These are phyloP conservation scores for Apocrypta bakeri DNA, from an alignment of 1,140 invertebrate genomes.

Conservation along the genomic window DNA sequence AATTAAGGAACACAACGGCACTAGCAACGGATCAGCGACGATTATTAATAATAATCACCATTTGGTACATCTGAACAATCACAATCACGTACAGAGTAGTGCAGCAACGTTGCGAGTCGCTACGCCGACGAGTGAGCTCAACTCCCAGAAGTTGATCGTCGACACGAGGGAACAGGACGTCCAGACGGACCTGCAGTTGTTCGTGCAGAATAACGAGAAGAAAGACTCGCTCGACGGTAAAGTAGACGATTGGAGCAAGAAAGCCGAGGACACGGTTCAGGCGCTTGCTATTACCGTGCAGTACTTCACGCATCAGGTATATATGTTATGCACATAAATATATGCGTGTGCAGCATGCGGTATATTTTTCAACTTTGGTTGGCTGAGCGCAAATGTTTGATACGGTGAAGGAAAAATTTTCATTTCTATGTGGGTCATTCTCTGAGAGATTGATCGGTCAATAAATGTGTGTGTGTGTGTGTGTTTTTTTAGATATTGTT, in stretches of 20 bases:
- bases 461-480: too few relatives aligned
- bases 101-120: background rate
- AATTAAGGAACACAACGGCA: slow-evolving; percentile 5
- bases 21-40: background rate
- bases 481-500: too few relatives aligned
- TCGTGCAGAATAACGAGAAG: background rate
- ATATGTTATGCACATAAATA: too few relatives aligned
- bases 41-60: slow-evolving; percentile 5
- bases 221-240: background rate
- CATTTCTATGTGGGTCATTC: too few relatives aligned
- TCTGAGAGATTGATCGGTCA: too few relatives aligned
- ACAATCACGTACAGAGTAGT: background rate
- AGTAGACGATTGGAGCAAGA: background rate
- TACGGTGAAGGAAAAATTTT: too few relatives aligned
- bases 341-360: slow-evolving; percentile 61
- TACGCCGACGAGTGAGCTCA: background rate
- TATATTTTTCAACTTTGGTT: too few relatives aligned
- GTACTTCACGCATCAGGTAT: slow-evolving; percentile 81
- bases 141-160: background rate
- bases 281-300: slow-evolving; percentile 81
- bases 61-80: background rate
- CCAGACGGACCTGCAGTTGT: background rate
- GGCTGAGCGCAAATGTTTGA: too few relatives aligned
- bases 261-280: slow-evolving; percentile 40
- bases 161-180: slow-evolving; percentile 23